Evolutionary conservation across 2,888 invertebrate genomes (phyloP).

Genomic region (Eudemis profundana): DNA sequence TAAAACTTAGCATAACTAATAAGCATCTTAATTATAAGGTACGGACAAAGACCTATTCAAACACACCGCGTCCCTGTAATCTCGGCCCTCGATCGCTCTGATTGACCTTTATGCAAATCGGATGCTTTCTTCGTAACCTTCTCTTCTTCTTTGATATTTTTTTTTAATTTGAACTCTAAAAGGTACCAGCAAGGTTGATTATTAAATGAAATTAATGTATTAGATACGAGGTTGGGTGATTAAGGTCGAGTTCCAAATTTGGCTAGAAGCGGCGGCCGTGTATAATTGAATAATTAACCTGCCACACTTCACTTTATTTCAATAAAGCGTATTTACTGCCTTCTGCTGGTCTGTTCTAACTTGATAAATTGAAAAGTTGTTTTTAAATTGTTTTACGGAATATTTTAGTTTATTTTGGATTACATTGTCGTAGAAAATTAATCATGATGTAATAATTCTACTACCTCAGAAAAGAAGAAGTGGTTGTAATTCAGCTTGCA

Average conservation of each 20-base stretch:
- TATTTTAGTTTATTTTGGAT: too few species aligned
- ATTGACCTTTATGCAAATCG: constrained; percentile 79
- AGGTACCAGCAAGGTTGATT: not conserved
- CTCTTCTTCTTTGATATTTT: not conserved
- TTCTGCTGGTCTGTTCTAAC: not conserved
- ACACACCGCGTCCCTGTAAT: constrained; percentile 60
- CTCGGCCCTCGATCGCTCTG: constrained; percentile 65
- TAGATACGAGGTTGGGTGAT: constrained; percentile 8
- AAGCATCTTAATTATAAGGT: constrained; percentile 37
- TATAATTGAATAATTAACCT: constrained; percentile 78
- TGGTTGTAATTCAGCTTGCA: too few species aligned
- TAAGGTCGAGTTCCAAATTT: constrained; percentile 52
- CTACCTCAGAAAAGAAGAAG: too few species aligned
- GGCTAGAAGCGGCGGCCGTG: constrained; percentile 59
- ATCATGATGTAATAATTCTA: too few species aligned
- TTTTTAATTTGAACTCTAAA: not conserved
- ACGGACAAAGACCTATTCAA: constrained; percentile 66
- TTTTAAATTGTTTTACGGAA: not conserved
- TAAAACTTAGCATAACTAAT: constrained; percentile 22
- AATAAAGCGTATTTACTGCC: constrained; percentile 41
- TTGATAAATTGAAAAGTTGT: not conserved
- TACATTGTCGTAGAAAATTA: too few species aligned
- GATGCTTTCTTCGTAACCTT: not conserved
- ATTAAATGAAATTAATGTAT: not conserved
- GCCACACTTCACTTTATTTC: constrained; percentile 61